A percentile compares a stretch with the other conserved stretches of the same genome.
Evolutionary conservation across 2,797 vertebrate genomes (phyloP).

Genomic region (Poeciliopsis presidionis): DNA sequence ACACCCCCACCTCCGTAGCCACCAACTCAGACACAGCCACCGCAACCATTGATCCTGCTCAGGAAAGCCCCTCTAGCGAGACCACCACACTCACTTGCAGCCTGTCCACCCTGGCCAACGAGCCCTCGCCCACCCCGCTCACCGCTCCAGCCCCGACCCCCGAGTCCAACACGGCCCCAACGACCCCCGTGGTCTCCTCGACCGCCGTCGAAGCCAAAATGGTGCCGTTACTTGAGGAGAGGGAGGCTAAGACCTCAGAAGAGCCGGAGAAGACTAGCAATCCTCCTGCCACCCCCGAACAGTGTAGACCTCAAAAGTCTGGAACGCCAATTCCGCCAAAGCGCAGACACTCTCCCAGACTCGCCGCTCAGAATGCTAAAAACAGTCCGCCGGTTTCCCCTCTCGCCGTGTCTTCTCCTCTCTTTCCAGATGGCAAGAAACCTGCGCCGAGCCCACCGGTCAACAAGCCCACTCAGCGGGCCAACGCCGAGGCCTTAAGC

Average conservation of each 20-base stretch:
- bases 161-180: slow-evolving; percentile 59
- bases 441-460: slow-evolving; percentile 57
- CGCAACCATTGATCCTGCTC: slow-evolving; percentile 94
- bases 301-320: slow-evolving; percentile 58
- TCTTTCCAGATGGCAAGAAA: slow-evolving; percentile 48
- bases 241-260: slow-evolving; percentile 32
- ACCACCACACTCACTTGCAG: slow-evolving; percentile 96
- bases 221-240: slow-evolving; percentile 65
- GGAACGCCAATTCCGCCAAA: slow-evolving; percentile 75
- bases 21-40: slow-evolving; percentile 97
- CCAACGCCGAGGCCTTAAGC: slow-evolving; percentile 44
- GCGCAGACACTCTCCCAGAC: slow-evolving; percentile 77
- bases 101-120: slow-evolving; percentile 86
- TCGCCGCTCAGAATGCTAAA: slow-evolving; percentile 67
- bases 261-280: slow-evolving; percentile 44
- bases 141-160: slow-evolving; percentile 64
- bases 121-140: slow-evolving; percentile 83
- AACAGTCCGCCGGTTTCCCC: slow-evolving; percentile 70
- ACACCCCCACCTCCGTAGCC: slow-evolving; percentile 95
- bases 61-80: slow-evolving; percentile 97
- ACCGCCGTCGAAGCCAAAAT: slow-evolving; percentile 67
- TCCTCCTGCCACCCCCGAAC: slow-evolving; percentile 56
- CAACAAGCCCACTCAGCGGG: slow-evolving; percentile 26
- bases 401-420: slow-evolving; percentile 61
- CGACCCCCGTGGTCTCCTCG: slow-evolving; percentile 49